phyloP scores from a whole-genome alignment of 2,888 invertebrate species.

The Epirrita christyi region DNA sequence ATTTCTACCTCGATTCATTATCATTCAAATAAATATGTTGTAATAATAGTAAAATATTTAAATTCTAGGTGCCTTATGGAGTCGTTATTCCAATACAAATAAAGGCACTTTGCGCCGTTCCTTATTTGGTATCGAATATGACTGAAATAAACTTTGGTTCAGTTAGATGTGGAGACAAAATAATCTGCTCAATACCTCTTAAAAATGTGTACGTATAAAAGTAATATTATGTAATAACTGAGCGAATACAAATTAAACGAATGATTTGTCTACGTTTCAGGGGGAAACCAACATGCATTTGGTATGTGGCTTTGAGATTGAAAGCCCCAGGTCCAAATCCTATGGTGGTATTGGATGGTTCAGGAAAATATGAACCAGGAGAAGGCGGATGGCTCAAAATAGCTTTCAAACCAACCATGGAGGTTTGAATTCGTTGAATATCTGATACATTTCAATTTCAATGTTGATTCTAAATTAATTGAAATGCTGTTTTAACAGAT shows the following conservation, averaged over 20 bases:
- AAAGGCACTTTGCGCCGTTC: conserved; percentile 84
- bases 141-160: conserved; percentile 80
- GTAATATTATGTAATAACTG: neutral
- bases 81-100: conserved; percentile 84
- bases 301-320: conserved; percentile 74
- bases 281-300: conserved; percentile 83
- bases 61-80: conserved; percentile 83
- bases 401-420: conserved; percentile 83
- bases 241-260: neutral
- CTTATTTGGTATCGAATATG: conserved; percentile 75
- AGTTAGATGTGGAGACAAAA: conserved; percentile 85
- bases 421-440: conserved; percentile 46
- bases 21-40: no score
- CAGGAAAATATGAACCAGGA: conserved; percentile 79
- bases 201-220: conserved; percentile 81
- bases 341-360: conserved; percentile 64
- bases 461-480: conserved; percentile 8
- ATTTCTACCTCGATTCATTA: no score
- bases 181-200: conserved; percentile 78
- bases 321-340: conserved; percentile 61
- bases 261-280: conserved; percentile 54
- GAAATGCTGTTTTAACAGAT: conserved; percentile 55
- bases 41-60: no score
- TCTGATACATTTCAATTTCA: conserved; percentile 2
- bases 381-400: conserved; percentile 80